Evolutionary conservation across 2,888 invertebrate genomes (phyloP).

Genomic region (Erpobdella octoculata): DNA sequence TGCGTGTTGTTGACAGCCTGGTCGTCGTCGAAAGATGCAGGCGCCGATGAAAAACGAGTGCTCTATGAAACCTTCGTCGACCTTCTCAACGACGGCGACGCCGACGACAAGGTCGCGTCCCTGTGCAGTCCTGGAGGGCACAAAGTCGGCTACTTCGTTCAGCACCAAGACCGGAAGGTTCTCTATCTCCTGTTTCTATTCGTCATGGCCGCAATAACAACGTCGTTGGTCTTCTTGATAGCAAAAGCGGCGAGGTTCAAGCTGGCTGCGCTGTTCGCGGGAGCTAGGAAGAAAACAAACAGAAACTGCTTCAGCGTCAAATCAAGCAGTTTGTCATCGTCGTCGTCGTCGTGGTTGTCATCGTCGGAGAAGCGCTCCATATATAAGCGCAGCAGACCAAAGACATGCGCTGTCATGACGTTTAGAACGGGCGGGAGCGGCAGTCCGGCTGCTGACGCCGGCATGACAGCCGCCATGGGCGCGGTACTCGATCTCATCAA

Average conservation of each 20-base stretch:
- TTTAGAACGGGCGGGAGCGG: neutral
- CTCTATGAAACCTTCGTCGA: too few relatives aligned
- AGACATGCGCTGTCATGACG: neutral
- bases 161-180: neutral
- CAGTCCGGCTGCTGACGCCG: neutral
- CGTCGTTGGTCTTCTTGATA: neutral
- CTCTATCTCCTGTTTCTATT: neutral
- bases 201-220: neutral
- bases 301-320: neutral
- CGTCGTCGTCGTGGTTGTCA: too few relatives aligned
- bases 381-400: neutral
- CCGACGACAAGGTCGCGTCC: too few relatives aligned
- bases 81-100: too few relatives aligned
- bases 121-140: too few relatives aligned
- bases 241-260: neutral
- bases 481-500: neutral
- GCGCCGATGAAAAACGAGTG: neutral
- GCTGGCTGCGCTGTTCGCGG: too few relatives aligned
- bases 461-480: neutral
- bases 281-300: too few relatives aligned
- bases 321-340: neutral
- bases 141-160: too few relatives aligned
- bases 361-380: neutral
- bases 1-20: neutral
- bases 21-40: neutral